Conservation (phyloP, 2,113 vertebrate species). For the Thamnophis sirtalis region DNA sequence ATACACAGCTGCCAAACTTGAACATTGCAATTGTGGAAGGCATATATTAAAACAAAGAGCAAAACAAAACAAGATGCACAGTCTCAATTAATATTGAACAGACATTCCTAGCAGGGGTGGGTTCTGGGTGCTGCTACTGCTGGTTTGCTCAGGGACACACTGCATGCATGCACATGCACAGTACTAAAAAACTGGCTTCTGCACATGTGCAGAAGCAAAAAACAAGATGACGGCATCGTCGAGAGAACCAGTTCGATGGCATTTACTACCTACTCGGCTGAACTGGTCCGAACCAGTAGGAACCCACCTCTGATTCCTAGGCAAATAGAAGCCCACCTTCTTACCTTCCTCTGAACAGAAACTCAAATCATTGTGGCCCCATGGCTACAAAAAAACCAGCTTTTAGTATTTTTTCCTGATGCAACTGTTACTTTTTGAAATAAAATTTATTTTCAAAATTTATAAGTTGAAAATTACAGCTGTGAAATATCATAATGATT, state of each 20-base stretch:
- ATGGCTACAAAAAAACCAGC: background rate
- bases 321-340: background rate
- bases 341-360: background rate
- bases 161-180: no score
- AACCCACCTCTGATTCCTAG: background rate
- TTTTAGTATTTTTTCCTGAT: background rate
- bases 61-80: background rate
- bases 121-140: no score
- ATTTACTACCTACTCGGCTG: no score
- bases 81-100: background rate
- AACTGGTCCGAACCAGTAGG: no score
- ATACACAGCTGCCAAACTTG: background rate
- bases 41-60: background rate
- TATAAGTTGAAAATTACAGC: background rate
- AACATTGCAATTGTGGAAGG: background rate
- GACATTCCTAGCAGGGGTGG: background rate
- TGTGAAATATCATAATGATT: background rate
- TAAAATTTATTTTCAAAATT: background rate
- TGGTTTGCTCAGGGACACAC: no score
- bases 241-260: no score
- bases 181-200: no score
- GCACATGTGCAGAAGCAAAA: no score
- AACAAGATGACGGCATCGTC: no score
- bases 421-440: conserved; percentile 8
- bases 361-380: background rate